A percentile compares a stretch with the other conserved stretches of the same genome.
Evolutionary conservation across 1,140 invertebrate genomes (phyloP).

Genomic region (Leptinotarsa lineolata): DNA sequence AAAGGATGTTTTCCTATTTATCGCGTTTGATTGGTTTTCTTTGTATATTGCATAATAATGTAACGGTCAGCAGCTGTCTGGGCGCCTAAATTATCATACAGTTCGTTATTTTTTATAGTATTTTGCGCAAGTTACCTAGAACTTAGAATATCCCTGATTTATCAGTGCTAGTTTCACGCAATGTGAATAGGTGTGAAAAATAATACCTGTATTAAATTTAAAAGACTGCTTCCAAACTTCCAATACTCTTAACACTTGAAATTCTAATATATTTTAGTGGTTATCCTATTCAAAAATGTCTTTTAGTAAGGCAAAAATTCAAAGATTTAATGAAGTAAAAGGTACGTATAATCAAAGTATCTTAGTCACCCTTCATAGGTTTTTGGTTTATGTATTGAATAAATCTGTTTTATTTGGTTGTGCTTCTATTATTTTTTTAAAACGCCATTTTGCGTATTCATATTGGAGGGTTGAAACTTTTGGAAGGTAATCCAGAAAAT

Average conservation of each 20-base stretch:
- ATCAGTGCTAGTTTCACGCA: no score
- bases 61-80: constrained; percentile 19
- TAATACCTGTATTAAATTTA: no score
- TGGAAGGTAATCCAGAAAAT: no score
- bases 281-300: constrained; percentile 32
- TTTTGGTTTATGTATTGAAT: no score
- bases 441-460: background rate
- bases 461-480: background rate
- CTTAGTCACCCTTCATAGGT: background rate
- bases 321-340: constrained; percentile 52
- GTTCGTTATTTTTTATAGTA: no score
- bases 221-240: no score
- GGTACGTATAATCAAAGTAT: constrained; percentile 41
- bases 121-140: no score
- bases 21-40: background rate
- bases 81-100: background rate
- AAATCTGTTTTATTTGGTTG: no score
- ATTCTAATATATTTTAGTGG: background rate
- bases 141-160: no score
- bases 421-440: constrained; percentile 11
- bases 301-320: constrained; percentile 53
- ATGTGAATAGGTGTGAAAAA: no score
- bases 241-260: no score
- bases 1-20: background rate
- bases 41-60: constrained; percentile 1